Percentiles rank a stretch among this genome's conserved stretches.
Evolutionary conservation across 1,140 invertebrate species (phyloP).

Genomic region (Pogonognathellus flavescens): DNA sequence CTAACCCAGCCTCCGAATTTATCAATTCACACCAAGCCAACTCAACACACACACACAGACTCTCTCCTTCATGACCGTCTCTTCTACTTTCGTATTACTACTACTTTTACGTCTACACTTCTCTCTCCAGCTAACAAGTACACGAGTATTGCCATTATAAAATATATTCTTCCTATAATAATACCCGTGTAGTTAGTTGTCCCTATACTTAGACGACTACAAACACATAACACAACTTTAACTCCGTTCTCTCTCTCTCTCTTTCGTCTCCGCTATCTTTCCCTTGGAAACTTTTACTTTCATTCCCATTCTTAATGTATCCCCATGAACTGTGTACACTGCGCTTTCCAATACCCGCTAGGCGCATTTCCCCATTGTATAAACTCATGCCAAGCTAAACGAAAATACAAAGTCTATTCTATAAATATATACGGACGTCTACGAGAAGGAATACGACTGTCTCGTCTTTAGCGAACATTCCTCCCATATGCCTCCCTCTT

Average conservation of each 20-base stretch:
- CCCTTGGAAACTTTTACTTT: too few species aligned
- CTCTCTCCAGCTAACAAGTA: too few species aligned
- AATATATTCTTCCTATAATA: too few species aligned
- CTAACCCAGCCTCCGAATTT: conserved; percentile 29
- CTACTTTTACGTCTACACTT: too few species aligned
- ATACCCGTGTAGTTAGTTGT: too few species aligned
- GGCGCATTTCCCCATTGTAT: conserved; percentile 4
- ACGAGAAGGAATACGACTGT: neutral
- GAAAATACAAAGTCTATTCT: conserved; percentile 15
- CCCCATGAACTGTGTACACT: neutral
- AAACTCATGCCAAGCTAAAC: neutral
- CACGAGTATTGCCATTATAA: too few species aligned
- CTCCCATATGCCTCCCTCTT: conserved; percentile 43
- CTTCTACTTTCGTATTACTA: neutral
- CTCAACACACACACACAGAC: neutral
- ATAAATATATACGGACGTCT: neutral
- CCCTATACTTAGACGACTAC: too few species aligned
- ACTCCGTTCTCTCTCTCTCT: too few species aligned
- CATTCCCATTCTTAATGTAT: too few species aligned
- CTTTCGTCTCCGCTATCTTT: too few species aligned
- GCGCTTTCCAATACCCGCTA: conserved; percentile 1
- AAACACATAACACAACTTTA: too few species aligned
- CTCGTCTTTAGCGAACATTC: conserved; percentile 14
- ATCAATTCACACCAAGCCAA: conserved; percentile 39
- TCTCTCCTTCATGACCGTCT: conserved; percentile 2